Base-by-base conservation (phyloP, 2,888 invertebrate genomes). In the Coenonympha arcania region DNA sequence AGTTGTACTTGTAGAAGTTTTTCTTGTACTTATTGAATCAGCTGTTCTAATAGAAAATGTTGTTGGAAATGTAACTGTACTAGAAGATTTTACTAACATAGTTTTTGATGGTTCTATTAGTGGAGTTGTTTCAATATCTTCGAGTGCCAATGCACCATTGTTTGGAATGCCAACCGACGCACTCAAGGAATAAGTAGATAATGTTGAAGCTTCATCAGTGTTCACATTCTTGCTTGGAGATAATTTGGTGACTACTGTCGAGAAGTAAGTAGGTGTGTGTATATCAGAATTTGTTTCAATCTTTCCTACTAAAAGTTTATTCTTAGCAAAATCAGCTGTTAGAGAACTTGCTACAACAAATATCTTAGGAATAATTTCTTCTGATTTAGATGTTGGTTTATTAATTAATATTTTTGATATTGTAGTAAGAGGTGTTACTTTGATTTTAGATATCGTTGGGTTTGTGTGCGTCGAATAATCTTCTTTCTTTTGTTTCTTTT, bases 1-100 rank as follows among this genome's bases (percentile, higher is more conserved):
- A 18, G 33, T 37, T 22, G 48, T 31, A n/a, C 11, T 36, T 26
- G 33, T n/a, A 24, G 30, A 13, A 24, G 47, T 5, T 30, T 44
- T 34, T 6, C 16, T 28, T 13, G 42, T 34, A 20, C n/a, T 18
- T 6, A 28, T 20, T 18, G 44, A 20, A 13, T 37, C 20, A n/a
- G 41, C 46, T 24, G 22, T 20, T 28, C 34, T 51, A 13, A 39
- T 28, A 15, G 26, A 33, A 16, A 16, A 22, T 37, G 9, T 11
- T 11, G 26, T 20, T 9, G 33, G 20, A 2, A 13, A 30, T 30
- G 30, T 11, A 13, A 13, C 39, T 22, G 46, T 30, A 28, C 30
- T 44, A 16, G 26, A 33, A 31, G 34, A 16, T 28, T 24, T 9
- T 11, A 24, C 2, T n/a, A 22, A 11, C 2, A n/a, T 19, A 15